Evolutionary conservation across 2,797 vertebrate genomes (phyloP).

Genomic region (Periparus ater): DNA sequence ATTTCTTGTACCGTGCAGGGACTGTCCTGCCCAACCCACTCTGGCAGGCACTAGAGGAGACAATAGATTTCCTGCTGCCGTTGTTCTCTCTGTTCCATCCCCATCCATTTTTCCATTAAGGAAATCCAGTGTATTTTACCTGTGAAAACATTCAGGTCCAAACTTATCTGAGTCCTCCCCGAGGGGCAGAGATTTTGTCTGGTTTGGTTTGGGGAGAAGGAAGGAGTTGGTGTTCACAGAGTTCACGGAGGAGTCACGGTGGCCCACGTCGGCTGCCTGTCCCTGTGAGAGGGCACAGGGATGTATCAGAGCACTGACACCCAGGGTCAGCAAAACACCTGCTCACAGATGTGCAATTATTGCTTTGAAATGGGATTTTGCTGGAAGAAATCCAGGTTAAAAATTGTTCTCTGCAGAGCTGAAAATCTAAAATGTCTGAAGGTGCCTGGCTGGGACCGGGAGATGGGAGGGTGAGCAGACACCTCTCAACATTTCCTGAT

Average conservation of each 20-base stretch:
- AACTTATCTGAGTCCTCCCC: not conserved
- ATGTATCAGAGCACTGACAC: accelerated
- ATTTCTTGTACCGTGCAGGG: accelerated
- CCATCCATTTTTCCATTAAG: not conserved
- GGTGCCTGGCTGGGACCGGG: not conserved
- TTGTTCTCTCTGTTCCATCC: too few species aligned
- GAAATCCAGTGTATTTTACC: not conserved
- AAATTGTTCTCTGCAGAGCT: not conserved
- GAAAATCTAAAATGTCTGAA: not conserved
- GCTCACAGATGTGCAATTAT: not conserved
- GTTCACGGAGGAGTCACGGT: accelerated
- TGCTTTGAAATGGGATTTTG: not conserved
- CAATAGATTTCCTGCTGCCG: not conserved
- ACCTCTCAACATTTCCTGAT: accelerated
- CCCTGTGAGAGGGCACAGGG: not conserved
- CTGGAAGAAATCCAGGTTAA: not conserved
- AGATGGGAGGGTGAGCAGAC: not conserved
- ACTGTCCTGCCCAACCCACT: not conserved
- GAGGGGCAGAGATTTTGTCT: not conserved
- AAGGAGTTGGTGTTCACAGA: accelerated
- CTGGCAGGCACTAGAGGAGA: not conserved
- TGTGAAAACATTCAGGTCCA: not conserved
- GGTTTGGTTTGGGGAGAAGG: not conserved
- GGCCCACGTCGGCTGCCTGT: accelerated
- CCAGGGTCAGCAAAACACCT: not conserved